Evolutionary conservation across 2,113 vertebrate species (phyloP).

Genomic region (Anser brachyrhynchus): DNA sequence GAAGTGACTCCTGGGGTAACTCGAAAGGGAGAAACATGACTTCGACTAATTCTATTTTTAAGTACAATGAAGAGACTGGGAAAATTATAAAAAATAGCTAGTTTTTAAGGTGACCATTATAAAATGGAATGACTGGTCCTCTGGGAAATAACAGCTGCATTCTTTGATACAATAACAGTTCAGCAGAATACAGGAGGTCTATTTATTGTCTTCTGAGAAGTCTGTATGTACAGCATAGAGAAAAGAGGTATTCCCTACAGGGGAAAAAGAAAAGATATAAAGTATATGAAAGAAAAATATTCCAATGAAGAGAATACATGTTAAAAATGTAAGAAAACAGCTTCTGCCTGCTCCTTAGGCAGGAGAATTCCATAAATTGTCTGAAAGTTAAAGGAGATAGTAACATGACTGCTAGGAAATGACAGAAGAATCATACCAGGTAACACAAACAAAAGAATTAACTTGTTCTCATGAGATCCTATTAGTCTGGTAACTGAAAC

Average conservation of each 20-base stretch:
- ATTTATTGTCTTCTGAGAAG: background rate
- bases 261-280: background rate
- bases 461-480: background rate
- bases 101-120: background rate
- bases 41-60: background rate
- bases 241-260: background rate
- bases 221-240: background rate
- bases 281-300: background rate
- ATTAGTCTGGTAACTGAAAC: background rate
- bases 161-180: background rate
- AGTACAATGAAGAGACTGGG: background rate
- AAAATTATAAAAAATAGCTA: background rate
- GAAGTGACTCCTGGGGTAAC: background rate
- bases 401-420: background rate
- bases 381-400: background rate
- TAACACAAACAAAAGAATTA: background rate
- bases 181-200: background rate
- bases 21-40: background rate
- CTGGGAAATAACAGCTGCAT: background rate
- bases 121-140: background rate
- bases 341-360: background rate
- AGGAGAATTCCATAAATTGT: background rate
- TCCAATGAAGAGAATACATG: background rate
- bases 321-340: background rate
- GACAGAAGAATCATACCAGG: background rate